Evolutionary conservation across 2,797 vertebrate species (phyloP), one percentile per base, ranked within the genome.

Genomic region (Heteromormyrus szaboi): DNA sequence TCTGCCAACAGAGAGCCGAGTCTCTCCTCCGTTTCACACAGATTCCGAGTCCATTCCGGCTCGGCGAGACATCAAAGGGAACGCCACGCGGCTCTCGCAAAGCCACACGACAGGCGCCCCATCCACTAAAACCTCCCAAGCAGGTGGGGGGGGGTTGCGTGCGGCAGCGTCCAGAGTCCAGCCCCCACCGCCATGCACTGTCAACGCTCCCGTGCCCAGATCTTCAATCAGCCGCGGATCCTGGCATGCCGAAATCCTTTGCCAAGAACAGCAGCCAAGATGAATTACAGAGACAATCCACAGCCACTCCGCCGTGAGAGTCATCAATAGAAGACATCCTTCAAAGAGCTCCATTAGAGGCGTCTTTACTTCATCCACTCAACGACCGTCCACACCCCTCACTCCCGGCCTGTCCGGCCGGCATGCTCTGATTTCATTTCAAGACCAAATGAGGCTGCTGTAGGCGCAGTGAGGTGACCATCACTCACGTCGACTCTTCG

Each of bases 1-100:
- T 2, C 68, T 41, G 33, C 68, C 68, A 76, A 41, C 3, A 7
- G 12, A 41, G 12, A n/a, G 50, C 33, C 51, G 12, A 12, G 44
- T 0, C 29, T 22, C 41, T 17, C 2, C 59, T 59, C 22, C 5
- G 3, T 2, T 22, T 33, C 68, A n/a, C 37, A 91, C 91, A 92
- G 91, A 93, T 92, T 46, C 41, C 12, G 79, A 22, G 92, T 92
- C 88, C 90, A 90, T 91, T 76, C 29, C 11, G 3, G 68, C 68
- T 76, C 68, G 2, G 14, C 33, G 0, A 76, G 37, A 41, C 68
- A 41, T 76, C 68, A 76, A 76, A 76, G 68, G 14, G 22, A 76
- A 14, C 0, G 1, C 33, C 14, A 14, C 33, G 14, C 17, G 29
- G 68, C 14, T 37, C 68, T 72, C 29, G 33, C 68, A 2, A 72